Evolutionary conservation across 1,140 invertebrate species (phyloP).

Genomic region (Ceratina australensis): DNA sequence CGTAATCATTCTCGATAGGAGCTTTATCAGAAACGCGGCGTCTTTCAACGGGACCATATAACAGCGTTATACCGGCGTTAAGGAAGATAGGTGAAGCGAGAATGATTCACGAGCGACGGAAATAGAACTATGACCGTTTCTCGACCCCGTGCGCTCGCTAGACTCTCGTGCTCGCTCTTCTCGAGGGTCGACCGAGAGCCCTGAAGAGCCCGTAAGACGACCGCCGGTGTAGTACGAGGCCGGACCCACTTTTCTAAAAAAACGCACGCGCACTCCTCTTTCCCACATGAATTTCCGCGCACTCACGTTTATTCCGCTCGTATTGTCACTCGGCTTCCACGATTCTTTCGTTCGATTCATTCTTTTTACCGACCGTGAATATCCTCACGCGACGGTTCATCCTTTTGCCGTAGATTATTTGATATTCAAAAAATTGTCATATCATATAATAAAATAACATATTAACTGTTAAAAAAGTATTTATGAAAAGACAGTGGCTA

Average conservation of each 20-base stretch:
- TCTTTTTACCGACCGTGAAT: no score
- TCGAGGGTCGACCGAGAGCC: conserved; percentile 57
- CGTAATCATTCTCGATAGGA: conserved; percentile 18
- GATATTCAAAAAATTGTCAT: no score
- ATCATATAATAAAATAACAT: no score
- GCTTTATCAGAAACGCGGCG: conserved; percentile 34
- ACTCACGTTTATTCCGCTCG: not conserved
- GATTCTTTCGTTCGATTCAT: conserved; percentile 32
- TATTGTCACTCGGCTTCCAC: not conserved
- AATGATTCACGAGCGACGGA: conserved; percentile 77
- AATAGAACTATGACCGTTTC: conserved; percentile 76
- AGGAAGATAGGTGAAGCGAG: conserved; percentile 70
- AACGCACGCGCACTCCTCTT: conserved; percentile 28
- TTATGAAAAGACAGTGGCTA: no score
- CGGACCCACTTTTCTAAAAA: conserved; percentile 63
- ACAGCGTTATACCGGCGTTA: conserved; percentile 50
- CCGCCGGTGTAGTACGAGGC: conserved; percentile 70
- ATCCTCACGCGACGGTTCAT: no score
- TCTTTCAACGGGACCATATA: conserved; percentile 41
- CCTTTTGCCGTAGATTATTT: no score
- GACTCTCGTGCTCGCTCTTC: conserved; percentile 66
- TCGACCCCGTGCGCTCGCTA: conserved; percentile 53
- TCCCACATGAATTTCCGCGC: conserved; percentile 23
- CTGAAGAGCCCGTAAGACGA: conserved; percentile 63
- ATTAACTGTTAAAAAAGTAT: no score